Evolutionary conservation across 2,888 invertebrate species (phyloP).

Genomic region (Yponomeuta plumbellus): DNA sequence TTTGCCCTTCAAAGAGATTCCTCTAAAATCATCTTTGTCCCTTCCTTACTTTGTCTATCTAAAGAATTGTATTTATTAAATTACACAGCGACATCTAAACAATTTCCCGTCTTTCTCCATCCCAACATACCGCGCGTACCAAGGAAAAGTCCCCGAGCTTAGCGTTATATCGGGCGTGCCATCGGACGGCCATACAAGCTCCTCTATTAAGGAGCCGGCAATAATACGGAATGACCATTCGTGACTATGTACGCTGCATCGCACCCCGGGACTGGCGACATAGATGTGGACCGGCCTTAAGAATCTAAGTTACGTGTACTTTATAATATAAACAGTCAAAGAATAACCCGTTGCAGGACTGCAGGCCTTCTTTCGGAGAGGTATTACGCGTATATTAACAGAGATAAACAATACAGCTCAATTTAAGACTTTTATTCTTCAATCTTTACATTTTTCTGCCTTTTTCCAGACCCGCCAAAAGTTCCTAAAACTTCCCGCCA

Average conservation of each 20-base stretch:
- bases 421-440: too few relatives aligned
- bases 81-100: not conserved
- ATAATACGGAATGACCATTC: constrained; percentile 12
- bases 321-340: too few relatives aligned
- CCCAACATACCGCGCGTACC: not conserved
- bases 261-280: not conserved
- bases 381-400: too few relatives aligned
- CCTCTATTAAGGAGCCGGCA: constrained; percentile 4
- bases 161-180: not conserved
- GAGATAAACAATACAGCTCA: too few relatives aligned
- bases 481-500: too few relatives aligned
- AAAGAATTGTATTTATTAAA: too few relatives aligned
- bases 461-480: too few relatives aligned
- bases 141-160: constrained; percentile 5
- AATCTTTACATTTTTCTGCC: too few relatives aligned
- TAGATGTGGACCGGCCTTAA: not conserved
- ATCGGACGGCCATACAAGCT: not conserved
- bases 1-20: too few relatives aligned
- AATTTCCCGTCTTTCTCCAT: not conserved
- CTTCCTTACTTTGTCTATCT: too few relatives aligned
- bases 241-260: constrained; percentile 10
- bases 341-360: not conserved
- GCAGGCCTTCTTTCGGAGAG: not conserved
- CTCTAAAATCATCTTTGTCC: too few relatives aligned
- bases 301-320: not conserved